Conservation (phyloP, 2,797 vertebrate species). For the Lithobates sylvaticus region DNA sequence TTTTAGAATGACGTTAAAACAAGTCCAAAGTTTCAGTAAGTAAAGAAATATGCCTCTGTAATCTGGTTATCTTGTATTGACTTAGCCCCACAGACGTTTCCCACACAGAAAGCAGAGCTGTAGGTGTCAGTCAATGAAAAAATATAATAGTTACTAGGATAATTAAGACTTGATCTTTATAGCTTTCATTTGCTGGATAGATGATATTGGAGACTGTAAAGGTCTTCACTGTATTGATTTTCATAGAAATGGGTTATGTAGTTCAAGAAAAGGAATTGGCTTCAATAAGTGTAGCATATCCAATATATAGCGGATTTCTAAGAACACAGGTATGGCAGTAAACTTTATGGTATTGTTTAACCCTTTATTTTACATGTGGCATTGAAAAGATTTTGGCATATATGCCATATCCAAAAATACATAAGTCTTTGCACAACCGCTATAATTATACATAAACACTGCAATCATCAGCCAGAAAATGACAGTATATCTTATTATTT, state of each 20-base stretch:
- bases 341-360: not conserved
- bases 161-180: conserved; percentile 4
- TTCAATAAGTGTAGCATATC: not conserved
- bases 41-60: conserved; percentile 70
- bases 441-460: too few relatives aligned
- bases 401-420: too few relatives aligned
- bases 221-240: not conserved
- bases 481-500: too few relatives aligned
- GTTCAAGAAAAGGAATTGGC: not conserved
- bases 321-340: not conserved
- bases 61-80: conserved; percentile 73
- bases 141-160: conserved; percentile 11
- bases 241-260: not conserved
- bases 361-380: not conserved
- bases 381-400: too few relatives aligned
- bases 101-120: conserved; percentile 65
- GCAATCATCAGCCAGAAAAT: too few relatives aligned
- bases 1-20: conserved; percentile 73
- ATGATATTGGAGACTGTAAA: conserved; percentile 6
- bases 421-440: too few relatives aligned
- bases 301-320: not conserved
- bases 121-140: conserved; percentile 63
- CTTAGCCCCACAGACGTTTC: conserved; percentile 55
- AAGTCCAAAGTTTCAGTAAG: conserved; percentile 71
- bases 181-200: conserved; percentile 11